phyloP scores from a whole-genome alignment of 2,888 invertebrate genomes.

The Coenonympha arcania region DNA sequence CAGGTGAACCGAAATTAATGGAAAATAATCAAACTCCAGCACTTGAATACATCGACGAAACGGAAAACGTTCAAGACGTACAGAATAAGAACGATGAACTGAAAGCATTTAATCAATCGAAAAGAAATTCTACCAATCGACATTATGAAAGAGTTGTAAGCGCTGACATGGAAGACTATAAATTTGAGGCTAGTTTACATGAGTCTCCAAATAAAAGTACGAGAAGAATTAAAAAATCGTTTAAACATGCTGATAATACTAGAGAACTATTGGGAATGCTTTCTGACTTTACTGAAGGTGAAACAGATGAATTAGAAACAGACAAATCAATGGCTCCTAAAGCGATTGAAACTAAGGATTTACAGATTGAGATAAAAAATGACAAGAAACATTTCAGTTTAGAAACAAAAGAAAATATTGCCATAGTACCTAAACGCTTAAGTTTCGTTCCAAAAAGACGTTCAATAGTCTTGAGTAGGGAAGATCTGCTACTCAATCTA shows the following conservation, averaged over 20 bases:
- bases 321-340: constrained; percentile 13
- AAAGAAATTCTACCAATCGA: constrained; percentile 24
- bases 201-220: constrained; percentile 19
- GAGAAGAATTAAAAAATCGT: constrained; percentile 28
- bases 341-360: constrained; percentile 13
- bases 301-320: constrained; percentile 16
- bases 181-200: constrained; percentile 10
- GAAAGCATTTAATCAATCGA: constrained; percentile 18
- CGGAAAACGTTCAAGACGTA: constrained; percentile 21
- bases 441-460: constrained; percentile 40
- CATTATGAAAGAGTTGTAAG: constrained; percentile 32
- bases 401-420: too few relatives aligned
- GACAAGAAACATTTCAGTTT: constrained; percentile 33
- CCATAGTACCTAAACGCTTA: too few relatives aligned
- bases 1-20: neutral
- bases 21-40: constrained; percentile 13
- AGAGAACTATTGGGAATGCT: constrained; percentile 52
- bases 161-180: constrained; percentile 23
- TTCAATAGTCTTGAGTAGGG: constrained; percentile 46
- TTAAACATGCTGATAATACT: constrained; percentile 47
- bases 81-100: constrained; percentile 29
- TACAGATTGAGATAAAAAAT: neutral
- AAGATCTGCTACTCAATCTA: constrained; percentile 50
- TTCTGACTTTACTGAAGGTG: constrained; percentile 45
- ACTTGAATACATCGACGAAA: too few relatives aligned